Evolutionary conservation across 2,797 vertebrate species (phyloP).

Genomic region (Scolopax rusticola): DNA sequence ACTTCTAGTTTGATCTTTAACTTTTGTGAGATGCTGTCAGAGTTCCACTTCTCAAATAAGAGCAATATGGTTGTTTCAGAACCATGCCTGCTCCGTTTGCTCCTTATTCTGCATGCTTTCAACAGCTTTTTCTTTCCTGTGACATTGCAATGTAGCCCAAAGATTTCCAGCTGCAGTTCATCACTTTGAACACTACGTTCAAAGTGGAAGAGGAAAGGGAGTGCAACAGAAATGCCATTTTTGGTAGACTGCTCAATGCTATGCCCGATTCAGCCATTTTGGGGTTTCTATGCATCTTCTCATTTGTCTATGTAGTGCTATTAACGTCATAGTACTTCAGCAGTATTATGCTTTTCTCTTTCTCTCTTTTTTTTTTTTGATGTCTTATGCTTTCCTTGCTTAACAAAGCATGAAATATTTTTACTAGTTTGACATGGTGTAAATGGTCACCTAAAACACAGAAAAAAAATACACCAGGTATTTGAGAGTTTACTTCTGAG

Average conservation of each 20-base stretch:
- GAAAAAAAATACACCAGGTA: not conserved
- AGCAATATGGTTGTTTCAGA: not conserved
- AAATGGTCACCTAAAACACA: not conserved
- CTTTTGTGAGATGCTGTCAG: not conserved
- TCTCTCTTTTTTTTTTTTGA: not conserved
- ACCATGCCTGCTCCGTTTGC: not conserved
- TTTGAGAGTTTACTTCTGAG: not conserved
- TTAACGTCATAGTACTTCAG: not conserved
- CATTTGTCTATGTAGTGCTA: not conserved
- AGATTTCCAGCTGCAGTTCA: not conserved
- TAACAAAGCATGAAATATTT: not conserved
- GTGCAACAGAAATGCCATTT: not conserved
- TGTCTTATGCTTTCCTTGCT: not conserved
- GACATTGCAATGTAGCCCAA: not conserved
- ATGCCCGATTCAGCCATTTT: not conserved
- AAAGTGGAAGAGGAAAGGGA: not conserved
- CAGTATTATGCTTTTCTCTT: not conserved
- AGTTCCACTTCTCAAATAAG: not conserved
- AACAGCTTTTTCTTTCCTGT: not conserved
- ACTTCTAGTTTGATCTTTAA: not conserved
- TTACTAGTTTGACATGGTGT: not conserved
- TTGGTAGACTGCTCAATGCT: not conserved
- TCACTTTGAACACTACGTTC: not conserved
- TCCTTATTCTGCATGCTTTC: not conserved
- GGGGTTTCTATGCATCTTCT: not conserved